Evolutionary conservation across 2,113 vertebrate genomes (phyloP).

Genomic region (Pogona vitticeps): DNA sequence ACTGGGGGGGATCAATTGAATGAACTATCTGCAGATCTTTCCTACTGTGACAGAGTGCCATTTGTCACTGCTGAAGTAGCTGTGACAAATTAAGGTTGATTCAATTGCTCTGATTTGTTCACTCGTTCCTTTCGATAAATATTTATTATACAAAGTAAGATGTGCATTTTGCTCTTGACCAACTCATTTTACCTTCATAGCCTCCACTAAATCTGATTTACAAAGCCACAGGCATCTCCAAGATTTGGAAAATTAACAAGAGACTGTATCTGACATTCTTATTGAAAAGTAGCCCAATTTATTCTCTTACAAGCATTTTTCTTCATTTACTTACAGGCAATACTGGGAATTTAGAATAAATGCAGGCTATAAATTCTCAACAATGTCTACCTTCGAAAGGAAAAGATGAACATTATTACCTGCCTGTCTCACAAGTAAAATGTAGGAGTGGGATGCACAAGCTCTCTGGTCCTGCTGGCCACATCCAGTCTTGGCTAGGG

Average conservation of each 20-base stretch:
- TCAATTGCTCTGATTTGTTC: neutral
- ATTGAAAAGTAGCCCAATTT: neutral
- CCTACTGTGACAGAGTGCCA: neutral
- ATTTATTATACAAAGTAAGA: neutral
- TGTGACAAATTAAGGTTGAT: neutral
- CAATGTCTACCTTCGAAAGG: no score
- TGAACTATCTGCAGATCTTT: neutral
- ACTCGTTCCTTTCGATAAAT: neutral
- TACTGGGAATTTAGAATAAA: neutral
- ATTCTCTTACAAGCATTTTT: neutral
- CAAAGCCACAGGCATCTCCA: neutral
- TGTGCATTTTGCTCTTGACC: neutral
- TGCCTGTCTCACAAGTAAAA: no score
- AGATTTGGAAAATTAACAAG: neutral
- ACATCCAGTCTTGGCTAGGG: no score
- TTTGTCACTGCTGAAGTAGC: neutral
- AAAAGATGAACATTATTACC: no score
- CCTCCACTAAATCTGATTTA: neutral
- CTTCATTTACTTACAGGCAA: no score
- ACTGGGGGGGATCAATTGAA: neutral
- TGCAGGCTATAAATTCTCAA: no score
- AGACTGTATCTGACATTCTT: neutral
- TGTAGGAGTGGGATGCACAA: neutral
- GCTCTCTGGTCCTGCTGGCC: no score
- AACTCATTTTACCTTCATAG: neutral